A percentile compares a stretch with the other conserved stretches of the same genome.
Conservation (phyloP, 2,888 invertebrate genomes). For the Acronicta aceris region DNA sequence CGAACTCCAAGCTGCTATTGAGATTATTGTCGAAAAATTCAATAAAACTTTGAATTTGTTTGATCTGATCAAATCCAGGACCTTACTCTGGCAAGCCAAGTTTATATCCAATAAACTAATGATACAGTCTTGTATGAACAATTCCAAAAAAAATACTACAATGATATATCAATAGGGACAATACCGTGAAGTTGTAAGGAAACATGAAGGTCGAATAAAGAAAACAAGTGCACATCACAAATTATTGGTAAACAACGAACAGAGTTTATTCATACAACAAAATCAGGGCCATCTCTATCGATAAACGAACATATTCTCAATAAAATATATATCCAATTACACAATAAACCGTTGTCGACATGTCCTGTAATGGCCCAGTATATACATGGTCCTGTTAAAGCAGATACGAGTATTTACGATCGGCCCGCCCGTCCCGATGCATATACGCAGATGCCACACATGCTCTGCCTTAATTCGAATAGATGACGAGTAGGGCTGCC, state of each 20-base stretch:
- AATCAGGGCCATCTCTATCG: slow-evolving; percentile 36
- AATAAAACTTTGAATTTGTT: too few relatives aligned
- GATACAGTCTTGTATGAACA: too few relatives aligned
- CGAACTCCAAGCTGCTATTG: too few relatives aligned
- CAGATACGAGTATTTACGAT: slow-evolving; percentile 86
- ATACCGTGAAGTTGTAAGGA: too few relatives aligned
- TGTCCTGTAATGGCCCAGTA: slow-evolving; percentile 65
- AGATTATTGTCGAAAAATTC: too few relatives aligned
- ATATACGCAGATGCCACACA: slow-evolving; percentile 88
- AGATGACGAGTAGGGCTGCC: slow-evolving; percentile 82
- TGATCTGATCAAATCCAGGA: too few relatives aligned
- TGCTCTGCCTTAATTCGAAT: slow-evolving; percentile 87
- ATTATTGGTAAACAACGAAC: slow-evolving; percentile 27
- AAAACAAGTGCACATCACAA: slow-evolving; percentile 37
- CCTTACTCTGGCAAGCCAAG: too few relatives aligned
- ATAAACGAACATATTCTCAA: slow-evolving; percentile 48
- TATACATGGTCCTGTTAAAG: slow-evolving; percentile 78
- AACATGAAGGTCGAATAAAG: slow-evolving; percentile 21
- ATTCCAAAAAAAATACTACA: too few relatives aligned
- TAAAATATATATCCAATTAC: slow-evolving; percentile 63
- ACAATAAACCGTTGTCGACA: slow-evolving; percentile 74
- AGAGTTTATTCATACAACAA: slow-evolving; percentile 39
- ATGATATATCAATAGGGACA: too few relatives aligned
- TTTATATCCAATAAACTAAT: too few relatives aligned
- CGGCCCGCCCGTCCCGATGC: slow-evolving; percentile 69